Percentiles rank a stretch among this genome's conserved stretches.
These are phyloP conservation scores for Napeogenes sylphis DNA, from an alignment of 2,888 invertebrate species.

Conservation along the genomic window DNA sequence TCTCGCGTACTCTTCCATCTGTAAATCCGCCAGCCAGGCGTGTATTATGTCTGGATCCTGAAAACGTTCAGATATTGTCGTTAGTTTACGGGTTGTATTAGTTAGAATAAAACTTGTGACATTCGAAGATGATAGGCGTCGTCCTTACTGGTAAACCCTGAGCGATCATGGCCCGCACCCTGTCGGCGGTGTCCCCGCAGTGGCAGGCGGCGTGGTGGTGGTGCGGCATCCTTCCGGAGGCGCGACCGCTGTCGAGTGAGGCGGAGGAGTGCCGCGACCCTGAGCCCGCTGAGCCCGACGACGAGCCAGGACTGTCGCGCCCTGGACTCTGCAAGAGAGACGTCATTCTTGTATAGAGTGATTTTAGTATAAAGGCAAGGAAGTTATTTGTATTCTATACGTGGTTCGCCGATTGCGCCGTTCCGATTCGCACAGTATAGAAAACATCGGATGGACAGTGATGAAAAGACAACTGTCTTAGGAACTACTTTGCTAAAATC, in stretches of 20 bases:
- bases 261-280: constrained; percentile 94
- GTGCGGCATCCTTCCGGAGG: constrained; percentile 86
- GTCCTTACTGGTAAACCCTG: constrained; percentile 83
- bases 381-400: too few species aligned
- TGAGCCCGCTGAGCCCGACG: constrained; percentile 91
- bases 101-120: neutral
- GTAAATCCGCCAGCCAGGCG: constrained; percentile 95
- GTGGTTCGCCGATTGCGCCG: too few species aligned
- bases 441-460: too few species aligned
- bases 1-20: constrained; percentile 96
- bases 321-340: constrained; percentile 85
- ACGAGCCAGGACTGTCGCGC: constrained; percentile 94
- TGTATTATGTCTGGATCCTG: constrained; percentile 96
- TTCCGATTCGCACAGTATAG: too few species aligned
- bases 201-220: constrained; percentile 87
- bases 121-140: neutral
- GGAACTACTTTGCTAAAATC: too few species aligned
- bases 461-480: too few species aligned
- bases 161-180: constrained; percentile 80
- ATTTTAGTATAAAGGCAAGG: too few species aligned
- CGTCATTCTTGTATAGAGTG: too few species aligned
- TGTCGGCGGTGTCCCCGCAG: constrained; percentile 85
- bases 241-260: constrained; percentile 93
- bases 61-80: constrained; percentile 33
- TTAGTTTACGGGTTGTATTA: neutral